phyloP scores from a whole-genome alignment of 2,888 invertebrate genomes.

The Epistrophe eligans region DNA sequence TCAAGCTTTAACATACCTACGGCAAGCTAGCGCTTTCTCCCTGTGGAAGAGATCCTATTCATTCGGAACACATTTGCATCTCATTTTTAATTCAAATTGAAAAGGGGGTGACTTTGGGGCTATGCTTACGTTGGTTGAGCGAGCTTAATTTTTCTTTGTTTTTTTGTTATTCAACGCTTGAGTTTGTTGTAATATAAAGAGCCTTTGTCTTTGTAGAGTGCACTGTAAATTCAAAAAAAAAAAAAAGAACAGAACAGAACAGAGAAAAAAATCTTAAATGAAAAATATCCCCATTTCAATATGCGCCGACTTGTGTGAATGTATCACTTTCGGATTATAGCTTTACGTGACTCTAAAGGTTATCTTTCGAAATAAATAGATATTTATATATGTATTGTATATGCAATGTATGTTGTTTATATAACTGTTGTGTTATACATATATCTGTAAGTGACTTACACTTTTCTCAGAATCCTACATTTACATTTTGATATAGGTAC shows the following conservation, averaged over 20 bases:
- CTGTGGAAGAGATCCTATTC: constrained; percentile 21
- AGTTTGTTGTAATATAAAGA: constrained; percentile 17
- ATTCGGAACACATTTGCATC: constrained; percentile 60
- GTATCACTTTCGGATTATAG: neutral
- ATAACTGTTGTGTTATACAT: too few relatives aligned
- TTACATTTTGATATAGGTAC: constrained; percentile 2
- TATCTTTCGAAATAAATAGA: neutral
- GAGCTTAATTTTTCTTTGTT: constrained; percentile 28
- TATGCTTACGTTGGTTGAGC: neutral
- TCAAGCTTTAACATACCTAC: constrained; percentile 13
- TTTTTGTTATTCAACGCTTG: constrained; percentile 9
- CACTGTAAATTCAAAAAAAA: constrained; percentile 7
- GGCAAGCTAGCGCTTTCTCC: neutral
- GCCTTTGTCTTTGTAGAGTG: constrained; percentile 24
- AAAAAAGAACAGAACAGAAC: neutral
- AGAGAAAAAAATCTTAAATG: constrained; percentile 1
- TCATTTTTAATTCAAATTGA: constrained; percentile 68
- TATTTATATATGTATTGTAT: neutral
- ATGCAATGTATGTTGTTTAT: too few relatives aligned
- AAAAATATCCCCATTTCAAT: constrained; percentile 22
- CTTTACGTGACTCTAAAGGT: neutral
- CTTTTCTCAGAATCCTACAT: constrained; percentile 1
- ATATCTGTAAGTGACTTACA: neutral
- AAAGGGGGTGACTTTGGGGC: constrained; percentile 21
- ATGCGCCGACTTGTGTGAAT: neutral